phyloP scores from a whole-genome alignment of 2,113 vertebrate species.

The Saimiri boliviensis region DNA sequence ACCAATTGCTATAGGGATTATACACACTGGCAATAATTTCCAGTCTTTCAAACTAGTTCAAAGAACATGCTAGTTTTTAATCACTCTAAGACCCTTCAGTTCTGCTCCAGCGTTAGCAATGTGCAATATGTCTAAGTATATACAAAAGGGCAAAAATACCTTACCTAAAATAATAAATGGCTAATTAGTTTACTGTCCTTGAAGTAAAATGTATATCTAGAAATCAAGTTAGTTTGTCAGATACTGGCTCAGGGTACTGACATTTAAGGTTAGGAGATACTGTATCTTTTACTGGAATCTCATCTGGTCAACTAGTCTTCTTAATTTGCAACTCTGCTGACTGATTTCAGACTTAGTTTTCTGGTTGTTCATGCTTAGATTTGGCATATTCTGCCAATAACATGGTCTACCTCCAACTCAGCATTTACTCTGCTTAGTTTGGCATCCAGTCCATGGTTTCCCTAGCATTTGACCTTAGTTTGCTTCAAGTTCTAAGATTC shows the following conservation, averaged over 20 bases:
- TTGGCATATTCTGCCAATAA: not conserved
- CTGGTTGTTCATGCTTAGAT: not conserved
- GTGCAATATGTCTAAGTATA: not conserved
- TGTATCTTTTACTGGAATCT: not conserved
- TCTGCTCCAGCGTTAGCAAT: not conserved
- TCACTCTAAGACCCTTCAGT: not conserved
- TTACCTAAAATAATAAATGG: not conserved
- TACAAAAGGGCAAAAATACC: not conserved
- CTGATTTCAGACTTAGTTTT: constrained; percentile 18
- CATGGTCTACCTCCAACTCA: not conserved
- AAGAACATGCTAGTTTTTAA: constrained; percentile 17
- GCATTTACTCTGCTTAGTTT: not conserved
- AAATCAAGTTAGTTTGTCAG: not conserved
- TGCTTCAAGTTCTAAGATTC: not conserved
- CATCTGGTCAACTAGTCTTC: not conserved
- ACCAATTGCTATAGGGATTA: not conserved
- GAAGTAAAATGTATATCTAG: not conserved
- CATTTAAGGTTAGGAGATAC: not conserved
- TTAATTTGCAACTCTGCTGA: not conserved
- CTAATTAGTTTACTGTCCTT: not conserved
- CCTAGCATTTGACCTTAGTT: not conserved
- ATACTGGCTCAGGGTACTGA: not conserved
- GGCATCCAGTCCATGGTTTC: not conserved
- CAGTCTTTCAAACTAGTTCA: not conserved
- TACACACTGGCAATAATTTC: not conserved